A percentile compares a stretch with the other conserved stretches of the same genome.
Evolutionary conservation across 2,888 invertebrate species (phyloP).

Genomic region (Lithosia quadra): DNA sequence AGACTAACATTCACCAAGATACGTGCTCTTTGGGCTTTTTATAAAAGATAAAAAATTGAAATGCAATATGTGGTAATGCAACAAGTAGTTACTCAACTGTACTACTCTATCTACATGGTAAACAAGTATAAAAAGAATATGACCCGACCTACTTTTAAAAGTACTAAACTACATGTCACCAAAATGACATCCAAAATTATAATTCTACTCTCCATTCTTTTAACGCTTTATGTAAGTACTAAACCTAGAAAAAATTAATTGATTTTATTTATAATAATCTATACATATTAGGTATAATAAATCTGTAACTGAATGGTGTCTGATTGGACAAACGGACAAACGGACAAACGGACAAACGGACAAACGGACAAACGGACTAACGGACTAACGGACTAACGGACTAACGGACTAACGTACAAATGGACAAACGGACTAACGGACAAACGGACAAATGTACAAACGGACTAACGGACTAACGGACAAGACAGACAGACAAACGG

Average conservation of each 20-base stretch:
- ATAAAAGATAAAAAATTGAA: slow-evolving; percentile 15
- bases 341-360: too few species aligned
- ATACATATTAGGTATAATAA: too few species aligned
- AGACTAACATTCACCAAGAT: not conserved
- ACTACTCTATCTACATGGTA: not conserved
- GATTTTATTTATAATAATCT: too few species aligned
- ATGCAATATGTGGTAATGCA: slow-evolving; percentile 4
- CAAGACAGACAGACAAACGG: too few species aligned
- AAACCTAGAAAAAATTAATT: not conserved
- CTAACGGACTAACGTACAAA: too few species aligned
- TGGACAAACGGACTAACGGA: too few species aligned
- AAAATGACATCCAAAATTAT: slow-evolving; percentile 29
- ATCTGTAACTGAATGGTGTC: too few species aligned
- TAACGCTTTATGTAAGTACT: slow-evolving; percentile 35
- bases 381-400: too few species aligned
- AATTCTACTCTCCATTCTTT: slow-evolving; percentile 26
- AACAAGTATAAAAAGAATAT: slow-evolving; percentile 3
- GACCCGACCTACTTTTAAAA: not conserved
- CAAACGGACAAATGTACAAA: too few species aligned
- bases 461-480: too few species aligned
- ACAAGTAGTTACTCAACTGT: slow-evolving; percentile 7
- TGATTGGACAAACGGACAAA: too few species aligned
- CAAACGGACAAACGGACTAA: too few species aligned
- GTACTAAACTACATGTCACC: not conserved
- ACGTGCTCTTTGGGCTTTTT: slow-evolving; percentile 20